phyloP scores from a whole-genome alignment of 2,113 vertebrate genomes.

The Argyrosomus japonicus region DNA sequence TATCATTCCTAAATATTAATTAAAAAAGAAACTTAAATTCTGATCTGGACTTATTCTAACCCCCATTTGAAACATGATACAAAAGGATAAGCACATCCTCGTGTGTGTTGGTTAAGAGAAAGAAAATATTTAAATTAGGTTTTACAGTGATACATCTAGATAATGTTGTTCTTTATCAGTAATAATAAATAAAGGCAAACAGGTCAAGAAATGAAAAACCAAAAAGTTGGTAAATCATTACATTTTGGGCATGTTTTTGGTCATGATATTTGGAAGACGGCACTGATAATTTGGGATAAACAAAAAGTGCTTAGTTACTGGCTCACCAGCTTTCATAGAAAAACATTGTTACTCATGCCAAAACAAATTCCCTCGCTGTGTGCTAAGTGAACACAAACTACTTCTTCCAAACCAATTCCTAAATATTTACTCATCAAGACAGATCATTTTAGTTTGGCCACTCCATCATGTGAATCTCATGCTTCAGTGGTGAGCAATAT shows the following conservation, averaged over 20 bases:
- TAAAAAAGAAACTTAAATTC: conserved; percentile 19
- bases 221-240: not conserved
- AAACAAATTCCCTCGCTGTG: not conserved
- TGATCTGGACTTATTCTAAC: conserved; percentile 27
- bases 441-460: not conserved
- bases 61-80: conserved; percentile 27
- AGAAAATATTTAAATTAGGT: conserved; percentile 44
- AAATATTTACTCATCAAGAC: conserved; percentile 2
- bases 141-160: conserved; percentile 56
- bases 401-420: not conserved
- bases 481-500: not conserved
- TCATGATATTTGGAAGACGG: conserved; percentile 30
- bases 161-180: conserved; percentile 14
- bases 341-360: conserved; percentile 6
- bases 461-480: not conserved
- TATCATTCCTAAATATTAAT: conserved; percentile 35
- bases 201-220: not conserved
- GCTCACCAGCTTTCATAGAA: conserved; percentile 15
- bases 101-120: conserved; percentile 17
- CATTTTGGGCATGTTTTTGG: conserved; percentile 8
- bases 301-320: conserved; percentile 44
- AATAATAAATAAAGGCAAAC: conserved; percentile 69
- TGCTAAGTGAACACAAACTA: not conserved
- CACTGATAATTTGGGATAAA: conserved; percentile 14
- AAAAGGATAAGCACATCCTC: conserved; percentile 33